Evolutionary conservation across 2,888 invertebrate genomes (phyloP), one percentile per base, ranked within the genome.

Genomic region (Sesia apiformis): DNA sequence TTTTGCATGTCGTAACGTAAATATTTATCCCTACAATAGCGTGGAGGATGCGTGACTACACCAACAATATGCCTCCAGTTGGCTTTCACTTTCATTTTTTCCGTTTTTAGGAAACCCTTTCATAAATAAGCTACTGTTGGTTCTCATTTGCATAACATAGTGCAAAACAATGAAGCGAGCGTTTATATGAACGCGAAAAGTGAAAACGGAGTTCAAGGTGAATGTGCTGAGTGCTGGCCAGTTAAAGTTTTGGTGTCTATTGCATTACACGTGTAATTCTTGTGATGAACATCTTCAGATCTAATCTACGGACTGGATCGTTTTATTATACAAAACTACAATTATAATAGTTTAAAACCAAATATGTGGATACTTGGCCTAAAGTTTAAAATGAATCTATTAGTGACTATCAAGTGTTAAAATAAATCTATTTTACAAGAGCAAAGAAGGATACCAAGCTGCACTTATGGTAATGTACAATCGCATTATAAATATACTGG

Each of bases 1-100:
- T 86, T 89, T 88, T 88, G 89, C 89, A 89, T 87, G 65, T 65
- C 63, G 67, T 67, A 78, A 79, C 81, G 82, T 88, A 86, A 89
- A 89, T 89, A 89, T 88, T 89, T 85, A 83, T 81, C 60, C 61
- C 60, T 52, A 81, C 81, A 83, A 86, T 78, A 72, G 79, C 58
- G 58, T 59, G 66, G 66, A 76, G 79, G 81, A 81, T 79, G 83
- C 83, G 82, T 84, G 81, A 78, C 79, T 70, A 61, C 64, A 57
- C 58, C 65, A 61, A 81, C 86, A 85, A 82, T 85, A 72, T 80
- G 84, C 77, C 61, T 65, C 78, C 83, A 84, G 77, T 79, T 81
- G 85, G 78, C 82, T 87, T 84, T 84, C 70, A 64, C 41, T 43
- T 6, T 38, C 39, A 69, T 70, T 78, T 78, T 69, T 63, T 57